These are phyloP conservation scores for Danio aesculapii DNA, from an alignment of 2,797 vertebrate species.

Conservation along the genomic window DNA sequence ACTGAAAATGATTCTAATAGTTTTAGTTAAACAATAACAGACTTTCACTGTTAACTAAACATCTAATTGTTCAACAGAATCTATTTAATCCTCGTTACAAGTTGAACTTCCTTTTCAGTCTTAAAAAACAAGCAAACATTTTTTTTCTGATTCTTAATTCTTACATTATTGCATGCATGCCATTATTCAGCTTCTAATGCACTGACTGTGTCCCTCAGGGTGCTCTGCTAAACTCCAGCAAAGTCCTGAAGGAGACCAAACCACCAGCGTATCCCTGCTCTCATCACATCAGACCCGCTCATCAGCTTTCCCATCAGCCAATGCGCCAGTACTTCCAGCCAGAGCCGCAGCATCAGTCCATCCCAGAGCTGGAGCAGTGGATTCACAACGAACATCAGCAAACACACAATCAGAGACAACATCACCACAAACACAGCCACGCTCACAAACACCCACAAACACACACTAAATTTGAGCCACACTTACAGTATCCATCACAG, in stretches of 20 bases:
- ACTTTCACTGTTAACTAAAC: no score
- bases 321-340: slow-evolving; percentile 48
- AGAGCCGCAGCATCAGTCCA: slow-evolving; percentile 48
- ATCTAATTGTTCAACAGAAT: no score
- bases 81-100: no score
- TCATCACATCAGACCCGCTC: slow-evolving; percentile 61
- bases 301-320: slow-evolving; percentile 49
- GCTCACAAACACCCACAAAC: slow-evolving; percentile 32
- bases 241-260: slow-evolving; percentile 77
- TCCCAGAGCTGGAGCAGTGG: slow-evolving; percentile 48
- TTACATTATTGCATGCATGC: background rate
- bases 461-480: slow-evolving; percentile 55
- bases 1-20: no score
- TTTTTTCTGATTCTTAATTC: background rate
- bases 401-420: slow-evolving; percentile 61
- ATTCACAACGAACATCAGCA: slow-evolving; percentile 51
- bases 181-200: no score
- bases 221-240: slow-evolving; percentile 80
- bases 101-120: no score
- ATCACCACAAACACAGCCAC: slow-evolving; percentile 44
- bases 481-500: slow-evolving; percentile 36
- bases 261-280: slow-evolving; percentile 77
- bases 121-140: no score
- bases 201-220: slow-evolving; percentile 69
- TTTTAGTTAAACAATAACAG: no score